Percentiles rank a stretch among this genome's conserved stretches.
Evolutionary conservation across 2,113 vertebrate species (phyloP).

Genomic region (Empidonax traillii): DNA sequence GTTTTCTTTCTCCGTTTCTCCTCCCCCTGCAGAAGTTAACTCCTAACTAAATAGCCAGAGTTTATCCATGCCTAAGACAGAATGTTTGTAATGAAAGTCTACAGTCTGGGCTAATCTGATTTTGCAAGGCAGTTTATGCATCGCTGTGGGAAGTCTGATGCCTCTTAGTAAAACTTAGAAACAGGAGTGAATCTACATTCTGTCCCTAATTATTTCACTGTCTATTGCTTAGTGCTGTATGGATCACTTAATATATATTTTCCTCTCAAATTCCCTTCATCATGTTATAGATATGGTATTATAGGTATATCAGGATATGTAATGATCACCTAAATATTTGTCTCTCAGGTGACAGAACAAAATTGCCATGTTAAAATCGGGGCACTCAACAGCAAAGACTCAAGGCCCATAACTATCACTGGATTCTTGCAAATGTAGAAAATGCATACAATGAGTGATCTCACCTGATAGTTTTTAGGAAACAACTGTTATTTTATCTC

Average conservation of each 20-base stretch:
- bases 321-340: neutral
- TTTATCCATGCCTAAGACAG: neutral
- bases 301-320: neutral
- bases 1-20: neutral
- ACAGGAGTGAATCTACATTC: neutral
- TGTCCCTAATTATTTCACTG: neutral
- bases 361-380: neutral
- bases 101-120: neutral
- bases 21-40: neutral
- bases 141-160: neutral
- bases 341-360: neutral
- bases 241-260: neutral
- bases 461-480: neutral
- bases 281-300: neutral
- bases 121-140: neutral
- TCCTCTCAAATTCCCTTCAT: neutral
- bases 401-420: neutral
- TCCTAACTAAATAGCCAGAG: neutral
- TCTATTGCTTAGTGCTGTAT: neutral
- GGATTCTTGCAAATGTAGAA: neutral
- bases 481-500: neutral
- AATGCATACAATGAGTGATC: neutral
- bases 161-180: neutral
- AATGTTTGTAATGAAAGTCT: neutral
- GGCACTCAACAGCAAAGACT: neutral